phyloP scores from a whole-genome alignment of 2,797 vertebrate genomes.

The Phylloscopus collybita region DNA sequence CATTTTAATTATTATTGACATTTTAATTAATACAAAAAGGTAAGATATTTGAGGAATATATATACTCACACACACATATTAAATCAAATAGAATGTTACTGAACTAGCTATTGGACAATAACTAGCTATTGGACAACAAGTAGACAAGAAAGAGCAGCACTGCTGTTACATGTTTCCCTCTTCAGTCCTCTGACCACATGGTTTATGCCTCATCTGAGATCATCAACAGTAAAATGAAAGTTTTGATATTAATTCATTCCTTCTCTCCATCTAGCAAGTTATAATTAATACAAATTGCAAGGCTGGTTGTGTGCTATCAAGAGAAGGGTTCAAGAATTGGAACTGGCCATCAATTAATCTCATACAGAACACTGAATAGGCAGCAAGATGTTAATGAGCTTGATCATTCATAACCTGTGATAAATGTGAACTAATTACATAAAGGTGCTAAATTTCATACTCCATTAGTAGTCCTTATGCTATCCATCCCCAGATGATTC shows the following conservation, averaged over 20 bases:
- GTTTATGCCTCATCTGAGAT: constrained; percentile 23
- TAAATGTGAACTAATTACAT: constrained; percentile 59
- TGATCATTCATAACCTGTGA: constrained; percentile 46
- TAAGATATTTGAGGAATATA: not conserved
- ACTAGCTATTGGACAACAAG: not conserved
- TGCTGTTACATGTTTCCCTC: not conserved
- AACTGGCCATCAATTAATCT: constrained; percentile 15
- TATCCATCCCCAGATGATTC: constrained; percentile 51
- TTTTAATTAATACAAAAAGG: not conserved
- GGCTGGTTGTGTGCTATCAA: not conserved
- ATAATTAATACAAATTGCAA: constrained; percentile 34
- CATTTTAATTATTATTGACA: not conserved
- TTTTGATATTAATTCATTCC: constrained; percentile 21
- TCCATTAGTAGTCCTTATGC: constrained; percentile 52
- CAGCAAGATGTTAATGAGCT: constrained; percentile 52
- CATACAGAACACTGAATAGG: not conserved
- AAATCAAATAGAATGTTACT: not conserved
- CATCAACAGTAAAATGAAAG: constrained; percentile 30
- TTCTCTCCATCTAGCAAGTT: not conserved
- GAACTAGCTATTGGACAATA: not conserved
- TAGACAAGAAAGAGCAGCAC: not conserved
- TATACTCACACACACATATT: not conserved
- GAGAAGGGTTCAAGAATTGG: not conserved
- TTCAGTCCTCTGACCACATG: not conserved
- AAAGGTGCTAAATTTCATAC: constrained; percentile 54